A percentile compares a stretch with the other conserved stretches of the same genome.
These are phyloP conservation scores for Drosophila biarmipes DNA, from an alignment of 1,140 invertebrate genomes.

Conservation along the genomic window DNA sequence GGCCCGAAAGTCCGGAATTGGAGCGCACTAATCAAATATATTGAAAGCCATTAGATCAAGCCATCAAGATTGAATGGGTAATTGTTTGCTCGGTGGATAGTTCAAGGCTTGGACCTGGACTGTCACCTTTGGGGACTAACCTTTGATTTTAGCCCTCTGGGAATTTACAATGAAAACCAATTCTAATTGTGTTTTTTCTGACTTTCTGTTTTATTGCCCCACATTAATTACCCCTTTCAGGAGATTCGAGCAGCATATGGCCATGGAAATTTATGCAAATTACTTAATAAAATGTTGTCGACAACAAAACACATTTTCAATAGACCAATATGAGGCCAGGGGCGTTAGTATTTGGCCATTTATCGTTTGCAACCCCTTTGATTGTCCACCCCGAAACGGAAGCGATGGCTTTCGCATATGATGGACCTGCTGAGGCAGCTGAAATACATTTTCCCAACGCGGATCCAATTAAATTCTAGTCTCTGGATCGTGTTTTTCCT, in stretches of 20 bases:
- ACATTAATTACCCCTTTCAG: constrained; percentile 40
- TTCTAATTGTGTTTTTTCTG: background rate
- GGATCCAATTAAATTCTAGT: constrained; percentile 44
- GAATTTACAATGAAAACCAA: constrained; percentile 9
- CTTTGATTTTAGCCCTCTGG: background rate
- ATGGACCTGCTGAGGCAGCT: constrained; percentile 59
- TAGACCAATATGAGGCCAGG: constrained; percentile 63
- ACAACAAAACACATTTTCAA: constrained; percentile 80
- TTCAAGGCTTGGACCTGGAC: constrained; percentile 15
- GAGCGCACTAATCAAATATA: constrained; percentile 45
- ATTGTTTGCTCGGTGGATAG: constrained; percentile 17
- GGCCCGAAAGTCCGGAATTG: constrained; percentile 46
- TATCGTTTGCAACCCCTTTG: constrained; percentile 68
- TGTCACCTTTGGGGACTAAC: constrained; percentile 5
- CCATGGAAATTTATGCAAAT: constrained; percentile 73
- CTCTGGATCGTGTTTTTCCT: constrained; percentile 35
- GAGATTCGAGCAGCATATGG: constrained; percentile 55
- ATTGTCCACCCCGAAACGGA: constrained; percentile 12
- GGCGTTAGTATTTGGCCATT: constrained; percentile 72
- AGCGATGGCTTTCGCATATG: constrained; percentile 35
- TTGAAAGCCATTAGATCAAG: constrained; percentile 43
- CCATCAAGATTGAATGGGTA: constrained; percentile 31
- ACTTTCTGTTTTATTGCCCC: constrained; percentile 28
- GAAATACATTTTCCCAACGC: constrained; percentile 14
- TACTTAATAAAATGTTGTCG: constrained; percentile 80